phyloP scores from a whole-genome alignment of 2,888 invertebrate genomes.

The Stenichneumon culpator region DNA sequence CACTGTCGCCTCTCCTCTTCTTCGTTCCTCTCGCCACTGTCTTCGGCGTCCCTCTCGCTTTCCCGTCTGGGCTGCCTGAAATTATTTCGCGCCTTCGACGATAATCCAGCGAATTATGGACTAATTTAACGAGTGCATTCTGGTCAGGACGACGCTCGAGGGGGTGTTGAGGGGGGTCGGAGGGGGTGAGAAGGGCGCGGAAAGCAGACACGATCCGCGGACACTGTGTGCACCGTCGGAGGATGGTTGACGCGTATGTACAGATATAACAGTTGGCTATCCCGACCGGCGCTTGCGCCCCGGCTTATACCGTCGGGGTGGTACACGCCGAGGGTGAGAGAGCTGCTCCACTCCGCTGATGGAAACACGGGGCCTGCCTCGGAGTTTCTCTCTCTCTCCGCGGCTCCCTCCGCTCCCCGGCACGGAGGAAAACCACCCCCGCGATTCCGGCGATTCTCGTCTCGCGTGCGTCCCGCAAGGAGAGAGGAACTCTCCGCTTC shows the following conservation, averaged over 20 bases:
- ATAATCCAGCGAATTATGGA: slow-evolving; percentile 61
- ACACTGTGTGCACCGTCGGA: slow-evolving; percentile 32
- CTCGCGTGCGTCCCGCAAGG: slow-evolving; percentile 44
- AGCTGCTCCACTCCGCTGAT: slow-evolving; percentile 49
- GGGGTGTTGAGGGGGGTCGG: neutral
- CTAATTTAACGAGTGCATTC: slow-evolving; percentile 66
- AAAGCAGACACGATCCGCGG: slow-evolving; percentile 28
- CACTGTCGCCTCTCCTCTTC: neutral
- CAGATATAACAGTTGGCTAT: slow-evolving; percentile 1
- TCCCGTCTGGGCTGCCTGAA: slow-evolving; percentile 9
- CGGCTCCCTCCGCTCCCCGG: slow-evolving; percentile 43
- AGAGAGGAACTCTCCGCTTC: slow-evolving; percentile 57
- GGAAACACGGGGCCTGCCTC: slow-evolving; percentile 71
- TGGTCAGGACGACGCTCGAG: slow-evolving; percentile 37
- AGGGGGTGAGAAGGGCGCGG: neutral
- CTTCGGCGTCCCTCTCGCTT: neutral
- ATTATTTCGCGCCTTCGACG: slow-evolving; percentile 56
- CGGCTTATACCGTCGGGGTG: slow-evolving; percentile 26
- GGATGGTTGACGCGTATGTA: slow-evolving; percentile 11
- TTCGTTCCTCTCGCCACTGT: neutral
- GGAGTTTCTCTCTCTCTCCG: slow-evolving; percentile 57
- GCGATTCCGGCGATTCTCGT: slow-evolving; percentile 51
- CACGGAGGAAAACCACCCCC: slow-evolving; percentile 50
- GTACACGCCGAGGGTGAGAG: slow-evolving; percentile 42
- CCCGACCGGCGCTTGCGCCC: slow-evolving; percentile 60